Evolutionary conservation across 2,888 invertebrate species (phyloP).

Genomic region (Bruchidius siliquastri): DNA sequence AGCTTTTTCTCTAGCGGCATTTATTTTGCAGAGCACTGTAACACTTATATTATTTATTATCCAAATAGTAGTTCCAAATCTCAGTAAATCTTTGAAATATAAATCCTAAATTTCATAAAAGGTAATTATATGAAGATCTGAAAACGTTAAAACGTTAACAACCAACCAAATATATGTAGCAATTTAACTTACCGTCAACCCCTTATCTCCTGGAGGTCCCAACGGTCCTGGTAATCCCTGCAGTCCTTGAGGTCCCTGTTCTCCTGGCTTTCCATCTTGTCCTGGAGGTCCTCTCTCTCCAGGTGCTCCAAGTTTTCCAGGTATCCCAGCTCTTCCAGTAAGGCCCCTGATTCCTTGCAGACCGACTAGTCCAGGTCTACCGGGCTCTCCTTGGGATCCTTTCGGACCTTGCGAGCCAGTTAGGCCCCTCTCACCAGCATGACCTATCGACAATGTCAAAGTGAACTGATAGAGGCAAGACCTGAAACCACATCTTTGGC

Average conservation of each 20-base stretch:
- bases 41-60: too few relatives aligned
- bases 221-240: slow-evolving; percentile 75
- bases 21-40: too few relatives aligned
- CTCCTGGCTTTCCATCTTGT: slow-evolving; percentile 81
- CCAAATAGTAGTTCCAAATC: too few relatives aligned
- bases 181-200: slow-evolving; percentile 56
- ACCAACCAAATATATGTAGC: too few relatives aligned
- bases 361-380: slow-evolving; percentile 57
- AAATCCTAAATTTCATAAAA: too few relatives aligned
- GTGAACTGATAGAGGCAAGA: too few relatives aligned
- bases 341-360: slow-evolving; percentile 57
- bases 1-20: too few relatives aligned
- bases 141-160: too few relatives aligned
- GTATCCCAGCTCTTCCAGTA: slow-evolving; percentile 64
- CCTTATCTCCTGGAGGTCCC: slow-evolving; percentile 75
- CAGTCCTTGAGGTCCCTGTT: slow-evolving; percentile 72
- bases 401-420: slow-evolving; percentile 62
- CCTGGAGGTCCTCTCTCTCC: slow-evolving; percentile 74
- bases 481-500: too few relatives aligned
- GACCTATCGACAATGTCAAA: slow-evolving; percentile 45
- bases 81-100: too few relatives aligned
- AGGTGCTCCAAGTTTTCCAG: slow-evolving; percentile 65
- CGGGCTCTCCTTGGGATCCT: slow-evolving; percentile 58
- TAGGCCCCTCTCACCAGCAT: slow-evolving; percentile 65
- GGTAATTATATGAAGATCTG: too few relatives aligned